Evolutionary conservation across 2,113 vertebrate genomes (phyloP), one percentile per base, ranked within the genome.

Genomic region (Panurus biarmicus): DNA sequence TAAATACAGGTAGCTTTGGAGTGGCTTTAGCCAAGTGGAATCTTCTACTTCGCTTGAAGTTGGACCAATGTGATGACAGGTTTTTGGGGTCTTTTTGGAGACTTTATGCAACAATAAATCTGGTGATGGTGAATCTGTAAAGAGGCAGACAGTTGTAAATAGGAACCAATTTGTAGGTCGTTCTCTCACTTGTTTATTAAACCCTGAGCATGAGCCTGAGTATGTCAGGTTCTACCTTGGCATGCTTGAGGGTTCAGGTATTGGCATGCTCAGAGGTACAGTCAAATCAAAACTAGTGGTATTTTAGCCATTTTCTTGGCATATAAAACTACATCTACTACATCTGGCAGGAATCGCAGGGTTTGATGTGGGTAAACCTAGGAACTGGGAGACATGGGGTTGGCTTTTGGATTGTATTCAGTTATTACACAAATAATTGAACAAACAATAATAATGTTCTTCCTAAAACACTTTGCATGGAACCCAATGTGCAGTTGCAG

Each of bases 371-470:
- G 10, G 6, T 62, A 53, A 38, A 57, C 66, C 16, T 86, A 23
- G 38, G 31, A 51, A 60, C 0, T 53, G 28, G 67, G 31, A 70
- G 31, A 40, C 0, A 0, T 2, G 21, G 16, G 14, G 3, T 66
- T 91, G 64, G 22, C 28, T 87, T 93, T 75, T 89, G 61, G 25
- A 17, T 3, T 69, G 14, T n/a, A 14, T 74, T 69, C 3, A 4
- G 8, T 56, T 75, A 33, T 21, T 21, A 42, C 16, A 33, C 35
- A 78, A 78, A 53, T 45, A 60, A 57, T 12, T 42, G n/a, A n/a
- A n/a, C n/a, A n/a, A n/a, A n/a, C n/a, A n/a, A n/a, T n/a, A n/a
- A n/a, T n/a, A n/a, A n/a, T 64, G 15, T 35, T 84, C n/a, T 71
- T 66, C 47, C n/a, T 65, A 20, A 89, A 84, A 42, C 14, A 23